phyloP scores from a whole-genome alignment of 2,113 vertebrate genomes.

The Erinaceus europaeus region DNA sequence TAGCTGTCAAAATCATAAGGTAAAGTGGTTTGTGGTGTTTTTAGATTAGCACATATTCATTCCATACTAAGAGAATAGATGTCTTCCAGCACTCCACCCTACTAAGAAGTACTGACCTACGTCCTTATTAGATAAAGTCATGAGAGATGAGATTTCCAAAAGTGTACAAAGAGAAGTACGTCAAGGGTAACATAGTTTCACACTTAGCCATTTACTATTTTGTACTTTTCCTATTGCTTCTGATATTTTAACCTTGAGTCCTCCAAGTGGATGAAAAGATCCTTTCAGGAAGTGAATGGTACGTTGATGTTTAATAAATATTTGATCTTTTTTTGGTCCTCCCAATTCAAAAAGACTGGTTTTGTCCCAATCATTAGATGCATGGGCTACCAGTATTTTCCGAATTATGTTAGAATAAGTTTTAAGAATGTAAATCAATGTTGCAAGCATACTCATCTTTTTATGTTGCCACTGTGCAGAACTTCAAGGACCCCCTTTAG shows the following conservation, averaged over 20 bases:
- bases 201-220: constrained; percentile 22
- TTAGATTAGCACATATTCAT: constrained; percentile 6
- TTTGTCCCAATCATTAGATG: neutral
- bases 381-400: neutral
- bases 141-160: constrained; percentile 34
- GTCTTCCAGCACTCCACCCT: neutral
- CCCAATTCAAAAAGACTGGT: neutral
- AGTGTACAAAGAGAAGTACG: neutral
- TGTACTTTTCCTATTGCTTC: constrained; percentile 29
- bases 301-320: neutral
- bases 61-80: neutral
- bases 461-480: neutral
- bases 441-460: neutral
- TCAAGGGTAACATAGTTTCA: constrained; percentile 46
- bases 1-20: neutral
- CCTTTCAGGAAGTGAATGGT: neutral
- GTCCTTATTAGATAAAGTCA: constrained; percentile 54
- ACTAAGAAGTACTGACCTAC: constrained; percentile 37
- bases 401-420: neutral
- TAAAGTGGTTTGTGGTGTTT: neutral
- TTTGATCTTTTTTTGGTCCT: neutral
- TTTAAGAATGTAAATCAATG: neutral
- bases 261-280: neutral
- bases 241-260: constrained; percentile 45
- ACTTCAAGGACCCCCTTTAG: neutral